Evolutionary conservation across 2,797 vertebrate species (phyloP).

Genomic region (Heteromormyrus szaboi): DNA sequence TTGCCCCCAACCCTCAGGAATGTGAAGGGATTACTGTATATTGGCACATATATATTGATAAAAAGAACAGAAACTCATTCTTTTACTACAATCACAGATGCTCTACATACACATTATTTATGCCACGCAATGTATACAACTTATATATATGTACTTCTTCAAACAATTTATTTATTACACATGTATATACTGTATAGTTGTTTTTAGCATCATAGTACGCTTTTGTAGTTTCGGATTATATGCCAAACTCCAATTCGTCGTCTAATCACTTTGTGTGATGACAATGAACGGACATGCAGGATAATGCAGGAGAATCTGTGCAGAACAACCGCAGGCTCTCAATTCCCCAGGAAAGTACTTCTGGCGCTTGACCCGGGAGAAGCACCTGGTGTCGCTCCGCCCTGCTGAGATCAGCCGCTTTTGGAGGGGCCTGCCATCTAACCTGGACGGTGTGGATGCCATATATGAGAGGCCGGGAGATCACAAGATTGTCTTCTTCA

Average conservation of each 20-base stretch:
- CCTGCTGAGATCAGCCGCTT: conserved; percentile 90
- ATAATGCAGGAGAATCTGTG: not conserved
- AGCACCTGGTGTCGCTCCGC: conserved; percentile 85
- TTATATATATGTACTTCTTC: not conserved
- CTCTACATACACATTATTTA: not conserved
- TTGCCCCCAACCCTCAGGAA: not conserved
- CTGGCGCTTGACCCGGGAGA: conserved; percentile 86
- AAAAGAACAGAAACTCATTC: not conserved
- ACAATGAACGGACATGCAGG: not conserved
- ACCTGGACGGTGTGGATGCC: conserved; percentile 82
- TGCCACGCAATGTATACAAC: not conserved
- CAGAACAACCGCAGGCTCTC: not conserved
- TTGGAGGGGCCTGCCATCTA: conserved; percentile 84
- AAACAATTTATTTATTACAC: not conserved
- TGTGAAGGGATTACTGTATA: not conserved
- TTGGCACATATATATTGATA: not conserved
- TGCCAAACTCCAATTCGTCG: not conserved
- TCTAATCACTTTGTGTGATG: not conserved
- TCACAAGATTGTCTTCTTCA: conserved; percentile 94
- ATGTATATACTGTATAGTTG: not conserved
- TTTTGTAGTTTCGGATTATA: not conserved
- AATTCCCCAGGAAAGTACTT: conserved; percentile 78
- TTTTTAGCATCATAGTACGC: not conserved
- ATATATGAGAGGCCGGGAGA: conserved; percentile 84
- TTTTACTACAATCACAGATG: not conserved